Evolutionary conservation across 1,140 invertebrate genomes (phyloP), one percentile per base, ranked within the genome.

Genomic region (Periplaneta americana): DNA sequence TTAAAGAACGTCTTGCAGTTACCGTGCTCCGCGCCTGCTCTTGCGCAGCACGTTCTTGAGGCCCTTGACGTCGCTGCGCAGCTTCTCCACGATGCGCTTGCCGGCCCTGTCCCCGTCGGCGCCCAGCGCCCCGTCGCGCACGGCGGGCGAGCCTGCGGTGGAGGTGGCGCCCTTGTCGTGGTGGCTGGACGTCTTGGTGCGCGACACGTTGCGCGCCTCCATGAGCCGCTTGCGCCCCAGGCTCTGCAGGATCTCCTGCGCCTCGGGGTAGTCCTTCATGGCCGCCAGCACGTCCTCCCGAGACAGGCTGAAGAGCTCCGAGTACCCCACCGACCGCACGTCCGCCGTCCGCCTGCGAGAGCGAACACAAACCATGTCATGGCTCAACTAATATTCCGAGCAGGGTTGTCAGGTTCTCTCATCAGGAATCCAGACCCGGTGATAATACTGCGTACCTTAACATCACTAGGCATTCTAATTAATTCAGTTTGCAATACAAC

Each of bases 211-310:
- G 36, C 92, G 89, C 6, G 93, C 96, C 87, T 98, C 96, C 92
- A 96, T 96, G n/a, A 97, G 88, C 1, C 96, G 90, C 85, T 97
- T 97, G 34, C 95, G 90, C 0, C 96, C 96, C 3, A 98, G 89
- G 22, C 93, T 96, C 86, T 97, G 95, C 4, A 98, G 89, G 79
- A 98, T 97, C 86, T 98, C 97, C 88, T 98, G 96, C 0, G 98
- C 98, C 87, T 98, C 97, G 0, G 97, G 98, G 85, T 99, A 98
- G 87, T 98, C 97, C 87, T 98, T 98, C 93, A 99, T 97, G 3
- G 97, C 97, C 0, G 94, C 93, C 15, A 99, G 87, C 0, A 99
- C 97, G 85, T 98, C 97, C 88, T 98, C 97, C n/a, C 97, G 91
- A 0, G 97, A 98, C 0, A 99, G 88, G 48, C 97, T 98, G 88